phyloP scores from a whole-genome alignment of 2,113 vertebrate genomes.

The Aviceda subcristata region DNA sequence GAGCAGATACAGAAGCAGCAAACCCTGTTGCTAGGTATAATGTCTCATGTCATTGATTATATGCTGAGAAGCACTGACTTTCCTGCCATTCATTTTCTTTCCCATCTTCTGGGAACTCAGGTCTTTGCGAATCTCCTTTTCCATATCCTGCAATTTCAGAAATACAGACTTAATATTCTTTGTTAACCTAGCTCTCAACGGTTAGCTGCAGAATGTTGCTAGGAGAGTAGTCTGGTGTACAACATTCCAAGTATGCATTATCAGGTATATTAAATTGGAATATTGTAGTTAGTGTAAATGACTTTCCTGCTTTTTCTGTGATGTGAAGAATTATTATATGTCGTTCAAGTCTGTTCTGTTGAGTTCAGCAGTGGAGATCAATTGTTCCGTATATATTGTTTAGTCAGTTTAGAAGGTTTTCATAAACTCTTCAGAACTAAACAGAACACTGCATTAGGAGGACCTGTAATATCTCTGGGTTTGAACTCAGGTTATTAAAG shows the following conservation, averaged over 20 bases:
- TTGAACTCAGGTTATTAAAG: not conserved
- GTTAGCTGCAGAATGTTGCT: not conserved
- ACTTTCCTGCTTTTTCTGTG: not conserved
- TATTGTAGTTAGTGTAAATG: not conserved
- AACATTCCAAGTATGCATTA: not conserved
- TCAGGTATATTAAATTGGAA: not conserved
- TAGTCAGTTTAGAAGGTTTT: not conserved
- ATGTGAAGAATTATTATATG: not conserved
- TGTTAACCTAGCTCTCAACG: not conserved
- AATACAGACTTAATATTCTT: not conserved
- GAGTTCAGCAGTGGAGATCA: not conserved
- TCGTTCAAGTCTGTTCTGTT: not conserved
- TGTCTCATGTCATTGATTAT: not conserved
- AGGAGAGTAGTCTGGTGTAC: not conserved
- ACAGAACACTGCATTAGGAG: not conserved
- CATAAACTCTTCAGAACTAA: not conserved
- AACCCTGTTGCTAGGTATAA: conserved; percentile 83
- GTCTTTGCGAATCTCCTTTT: not conserved
- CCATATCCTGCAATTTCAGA: not conserved
- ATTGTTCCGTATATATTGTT: not conserved
- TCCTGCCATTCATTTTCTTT: not conserved
- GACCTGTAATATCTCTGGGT: not conserved
- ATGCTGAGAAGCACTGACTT: not conserved
- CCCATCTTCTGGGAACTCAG: not conserved
- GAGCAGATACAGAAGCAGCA: conserved; percentile 83